Evolutionary conservation across 2,113 vertebrate species (phyloP).

Genomic region (Sula dactylatra): DNA sequence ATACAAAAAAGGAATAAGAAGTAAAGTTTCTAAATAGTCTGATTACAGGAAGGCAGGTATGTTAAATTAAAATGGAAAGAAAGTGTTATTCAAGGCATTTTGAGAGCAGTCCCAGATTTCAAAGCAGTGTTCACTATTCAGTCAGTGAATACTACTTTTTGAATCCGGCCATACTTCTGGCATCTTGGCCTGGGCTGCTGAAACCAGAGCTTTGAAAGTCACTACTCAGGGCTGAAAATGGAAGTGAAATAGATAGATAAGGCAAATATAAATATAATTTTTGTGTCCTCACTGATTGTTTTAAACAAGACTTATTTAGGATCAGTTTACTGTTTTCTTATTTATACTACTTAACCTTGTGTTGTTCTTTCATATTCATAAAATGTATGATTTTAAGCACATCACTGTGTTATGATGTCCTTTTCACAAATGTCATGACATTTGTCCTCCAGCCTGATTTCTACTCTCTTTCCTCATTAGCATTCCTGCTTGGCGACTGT

Average conservation of each 20-base stretch:
- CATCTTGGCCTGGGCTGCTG: background rate
- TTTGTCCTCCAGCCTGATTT: constrained; percentile 32
- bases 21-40: background rate
- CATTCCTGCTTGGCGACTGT: background rate
- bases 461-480: constrained; percentile 9
- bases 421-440: constrained; percentile 59
- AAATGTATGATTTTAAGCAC: background rate
- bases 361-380: background rate
- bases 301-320: background rate
- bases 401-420: background rate
- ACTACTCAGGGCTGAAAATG: background rate
- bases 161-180: background rate
- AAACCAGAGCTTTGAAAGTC: background rate
- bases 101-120: background rate
- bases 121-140: background rate
- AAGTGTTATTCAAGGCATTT: background rate
- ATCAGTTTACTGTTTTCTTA: background rate
- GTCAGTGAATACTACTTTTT: background rate
- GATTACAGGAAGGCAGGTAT: background rate
- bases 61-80: background rate
- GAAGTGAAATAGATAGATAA: background rate
- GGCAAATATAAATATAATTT: background rate
- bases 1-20: background rate
- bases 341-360: background rate
- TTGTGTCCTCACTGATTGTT: background rate